Percentiles rank a stretch among this genome's conserved stretches.
phyloP scores from a whole-genome alignment of 92 coral and sea anemone species.

The Bergia sp. region DNA sequence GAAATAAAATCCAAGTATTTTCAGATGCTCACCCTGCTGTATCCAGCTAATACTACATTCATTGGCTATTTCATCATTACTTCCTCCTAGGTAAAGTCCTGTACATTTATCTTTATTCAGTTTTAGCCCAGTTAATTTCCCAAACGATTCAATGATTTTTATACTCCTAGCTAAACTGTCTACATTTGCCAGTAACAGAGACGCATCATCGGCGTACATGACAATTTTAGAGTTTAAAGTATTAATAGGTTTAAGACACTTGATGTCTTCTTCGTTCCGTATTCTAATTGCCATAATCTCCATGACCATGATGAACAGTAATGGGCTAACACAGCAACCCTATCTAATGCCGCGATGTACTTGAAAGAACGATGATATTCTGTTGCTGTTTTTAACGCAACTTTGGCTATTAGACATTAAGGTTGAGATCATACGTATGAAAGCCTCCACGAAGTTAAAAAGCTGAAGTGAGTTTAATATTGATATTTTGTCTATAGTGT shows the following conservation, averaged over 20 bases:
- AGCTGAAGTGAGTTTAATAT: not conserved
- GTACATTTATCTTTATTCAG: not conserved
- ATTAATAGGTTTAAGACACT: not conserved
- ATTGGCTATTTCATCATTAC: not conserved
- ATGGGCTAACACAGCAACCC: not conserved
- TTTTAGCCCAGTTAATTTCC: not conserved
- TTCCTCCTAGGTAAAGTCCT: not conserved
- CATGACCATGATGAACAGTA: not conserved
- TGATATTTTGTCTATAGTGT: not conserved
- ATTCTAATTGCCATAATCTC: not conserved
- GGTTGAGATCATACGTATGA: not conserved
- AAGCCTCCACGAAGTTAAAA: not conserved
- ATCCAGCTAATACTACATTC: not conserved
- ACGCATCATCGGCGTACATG: not conserved
- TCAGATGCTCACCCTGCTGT: not conserved
- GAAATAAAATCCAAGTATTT: not conserved
- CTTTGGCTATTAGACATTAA: not conserved
- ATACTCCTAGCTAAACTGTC: not conserved
- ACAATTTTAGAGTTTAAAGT: not conserved
- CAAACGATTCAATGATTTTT: not conserved
- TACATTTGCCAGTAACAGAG: not conserved
- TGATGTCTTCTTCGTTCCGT: not conserved
- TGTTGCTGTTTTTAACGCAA: not conserved
- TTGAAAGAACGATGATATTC: not conserved
- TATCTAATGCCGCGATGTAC: not conserved